phyloP scores from a whole-genome alignment of 2,113 vertebrate genomes.

The Apaloderma vittatum region DNA sequence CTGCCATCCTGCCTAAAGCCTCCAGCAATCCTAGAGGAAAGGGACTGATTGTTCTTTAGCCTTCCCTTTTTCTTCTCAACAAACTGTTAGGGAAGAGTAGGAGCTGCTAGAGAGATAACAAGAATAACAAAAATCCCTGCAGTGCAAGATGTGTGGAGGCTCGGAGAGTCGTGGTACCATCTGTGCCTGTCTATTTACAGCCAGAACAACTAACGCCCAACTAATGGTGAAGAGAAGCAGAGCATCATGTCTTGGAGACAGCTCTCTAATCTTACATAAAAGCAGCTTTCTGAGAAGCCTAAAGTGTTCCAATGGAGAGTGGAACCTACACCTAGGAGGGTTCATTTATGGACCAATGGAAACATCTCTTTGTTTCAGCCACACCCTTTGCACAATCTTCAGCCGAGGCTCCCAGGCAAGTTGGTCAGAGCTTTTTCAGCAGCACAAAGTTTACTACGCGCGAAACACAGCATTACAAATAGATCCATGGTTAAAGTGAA shows the following conservation, averaged over 20 bases:
- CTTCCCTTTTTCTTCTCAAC: constrained; percentile 43
- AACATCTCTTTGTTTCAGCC: constrained; percentile 13
- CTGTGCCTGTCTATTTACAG: constrained; percentile 73
- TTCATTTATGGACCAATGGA: not conserved
- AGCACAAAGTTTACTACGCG: not conserved
- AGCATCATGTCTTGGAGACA: constrained; percentile 59
- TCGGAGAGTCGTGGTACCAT: constrained; percentile 58
- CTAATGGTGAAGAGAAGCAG: constrained; percentile 64
- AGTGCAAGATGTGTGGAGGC: constrained; percentile 69
- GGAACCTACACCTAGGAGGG: not conserved
- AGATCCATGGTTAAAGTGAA: constrained; percentile 3
- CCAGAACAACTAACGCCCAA: constrained; percentile 70
- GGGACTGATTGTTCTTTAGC: constrained; percentile 49
- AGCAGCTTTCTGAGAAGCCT: constrained; percentile 18
- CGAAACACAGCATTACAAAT: not conserved
- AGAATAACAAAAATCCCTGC: constrained; percentile 66
- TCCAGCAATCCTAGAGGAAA: not conserved
- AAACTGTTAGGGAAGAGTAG: constrained; percentile 59
- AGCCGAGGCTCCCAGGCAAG: not conserved
- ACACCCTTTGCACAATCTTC: not conserved
- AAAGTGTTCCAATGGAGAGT: not conserved
- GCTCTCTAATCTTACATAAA: constrained; percentile 57
- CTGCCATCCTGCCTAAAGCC: not conserved
- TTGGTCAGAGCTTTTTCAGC: constrained; percentile 7
- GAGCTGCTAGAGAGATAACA: constrained; percentile 61